Evolutionary conservation across 1,140 invertebrate genomes (phyloP).

Genomic region (Cotesia typhae): DNA sequence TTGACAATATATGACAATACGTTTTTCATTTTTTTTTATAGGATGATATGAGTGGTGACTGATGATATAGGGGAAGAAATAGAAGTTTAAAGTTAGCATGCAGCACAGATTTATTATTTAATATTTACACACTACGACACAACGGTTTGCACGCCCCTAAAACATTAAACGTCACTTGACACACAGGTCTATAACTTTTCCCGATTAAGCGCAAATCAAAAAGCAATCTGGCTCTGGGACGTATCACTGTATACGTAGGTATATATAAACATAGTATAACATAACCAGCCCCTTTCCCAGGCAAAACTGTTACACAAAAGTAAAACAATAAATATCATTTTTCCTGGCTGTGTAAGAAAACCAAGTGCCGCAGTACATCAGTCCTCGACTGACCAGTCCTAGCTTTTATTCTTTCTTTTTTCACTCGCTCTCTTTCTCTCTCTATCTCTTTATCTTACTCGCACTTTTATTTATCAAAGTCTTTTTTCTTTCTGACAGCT

Average conservation of each 20-base stretch:
- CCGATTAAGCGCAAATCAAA: slow-evolving; percentile 63
- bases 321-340: slow-evolving; percentile 23
- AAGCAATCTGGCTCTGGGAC: slow-evolving; percentile 56
- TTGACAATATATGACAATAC: too few relatives aligned
- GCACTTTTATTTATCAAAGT: slow-evolving; percentile 6
- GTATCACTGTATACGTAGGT: slow-evolving; percentile 27
- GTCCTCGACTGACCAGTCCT: slow-evolving; percentile 7
- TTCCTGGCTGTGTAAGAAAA: neutral
- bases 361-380: slow-evolving; percentile 41
- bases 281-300: neutral
- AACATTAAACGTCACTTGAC: slow-evolving; percentile 45
- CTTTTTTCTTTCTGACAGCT: slow-evolving; percentile 12
- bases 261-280: slow-evolving; percentile 7
- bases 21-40: too few relatives aligned
- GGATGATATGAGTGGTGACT: too few relatives aligned
- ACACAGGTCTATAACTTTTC: slow-evolving; percentile 57
- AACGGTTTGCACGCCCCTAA: slow-evolving; percentile 12
- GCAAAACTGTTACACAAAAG: neutral
- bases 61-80: too few relatives aligned
- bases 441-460: slow-evolving; percentile 22
- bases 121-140: slow-evolving; percentile 47
- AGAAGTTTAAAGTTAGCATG: too few relatives aligned
- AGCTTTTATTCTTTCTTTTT: too few relatives aligned
- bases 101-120: slow-evolving; percentile 57
- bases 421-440: neutral